phyloP scores from a whole-genome alignment of 2,888 invertebrate genomes.

The Stenurella melanura region DNA sequence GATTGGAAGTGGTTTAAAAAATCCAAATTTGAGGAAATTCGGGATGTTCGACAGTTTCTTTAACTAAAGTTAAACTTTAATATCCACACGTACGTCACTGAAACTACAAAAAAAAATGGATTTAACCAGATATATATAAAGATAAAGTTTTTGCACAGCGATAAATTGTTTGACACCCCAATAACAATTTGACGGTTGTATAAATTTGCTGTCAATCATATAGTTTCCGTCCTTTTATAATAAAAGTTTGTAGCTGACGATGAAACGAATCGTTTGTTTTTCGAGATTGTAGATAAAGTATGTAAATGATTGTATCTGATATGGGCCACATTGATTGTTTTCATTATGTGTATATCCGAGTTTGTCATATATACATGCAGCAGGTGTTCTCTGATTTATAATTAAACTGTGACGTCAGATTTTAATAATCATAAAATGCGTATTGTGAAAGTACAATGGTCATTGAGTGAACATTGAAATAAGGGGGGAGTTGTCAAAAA shows the following conservation, averaged over 20 bases:
- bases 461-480: slow-evolving; percentile 63
- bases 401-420: slow-evolving; percentile 64
- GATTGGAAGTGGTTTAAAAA: too few species aligned
- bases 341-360: slow-evolving; percentile 46
- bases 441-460: slow-evolving; percentile 71
- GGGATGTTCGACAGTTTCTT: too few species aligned
- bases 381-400: slow-evolving; percentile 62
- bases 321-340: slow-evolving; percentile 29
- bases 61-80: too few species aligned
- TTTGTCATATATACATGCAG: slow-evolving; percentile 51
- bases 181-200: too few species aligned
- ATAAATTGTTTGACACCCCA: too few species aligned
- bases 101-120: too few species aligned
- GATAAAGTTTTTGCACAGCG: too few species aligned
- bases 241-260: background rate
- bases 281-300: background rate
- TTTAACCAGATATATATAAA: too few species aligned
- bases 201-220: too few species aligned
- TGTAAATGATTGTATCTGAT: slow-evolving; percentile 9
- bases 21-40: too few species aligned
- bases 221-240: background rate
- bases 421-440: slow-evolving; percentile 70
- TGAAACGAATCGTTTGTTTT: background rate
- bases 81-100: too few species aligned
- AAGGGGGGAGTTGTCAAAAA: slow-evolving; percentile 49